Conservation (phyloP, 2,797 vertebrate species). For the Poeciliopsis turneri region DNA sequence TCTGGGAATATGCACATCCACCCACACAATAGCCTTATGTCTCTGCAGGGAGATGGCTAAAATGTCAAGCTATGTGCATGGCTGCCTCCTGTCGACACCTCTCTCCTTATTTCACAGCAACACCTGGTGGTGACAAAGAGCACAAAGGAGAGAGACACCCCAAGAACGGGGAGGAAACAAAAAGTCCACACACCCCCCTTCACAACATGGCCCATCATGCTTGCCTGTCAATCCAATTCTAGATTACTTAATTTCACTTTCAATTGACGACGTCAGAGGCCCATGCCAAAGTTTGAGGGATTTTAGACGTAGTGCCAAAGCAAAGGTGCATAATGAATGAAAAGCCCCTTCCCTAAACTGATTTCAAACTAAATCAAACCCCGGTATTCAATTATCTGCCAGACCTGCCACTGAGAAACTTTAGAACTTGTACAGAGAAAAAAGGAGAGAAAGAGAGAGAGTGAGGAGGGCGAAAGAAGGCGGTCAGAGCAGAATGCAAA, state of each 20-base stretch:
- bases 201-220: constrained; percentile 53
- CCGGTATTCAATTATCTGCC: constrained; percentile 80
- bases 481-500: constrained; percentile 73
- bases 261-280: constrained; percentile 67
- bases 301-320: constrained; percentile 76
- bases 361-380: constrained; percentile 83
- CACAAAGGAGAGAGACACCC: constrained; percentile 63
- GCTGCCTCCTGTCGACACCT: constrained; percentile 74
- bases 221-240: constrained; percentile 67
- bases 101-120: constrained; percentile 86
- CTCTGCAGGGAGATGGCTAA: constrained; percentile 78
- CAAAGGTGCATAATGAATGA: constrained; percentile 81
- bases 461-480: constrained; percentile 52
- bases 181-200: constrained; percentile 26
- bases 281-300: constrained; percentile 78
- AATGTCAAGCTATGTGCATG: constrained; percentile 80
- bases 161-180: constrained; percentile 37
- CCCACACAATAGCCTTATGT: constrained; percentile 66
- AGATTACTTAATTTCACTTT: constrained; percentile 73
- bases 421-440: constrained; percentile 74
- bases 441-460: constrained; percentile 35
- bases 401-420: constrained; percentile 75
- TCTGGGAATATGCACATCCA: constrained; percentile 57
- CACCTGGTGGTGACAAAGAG: constrained; percentile 85
- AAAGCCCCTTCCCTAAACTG: constrained; percentile 83